These are phyloP conservation scores for Artibeus lituratus DNA, from an alignment of 2,797 vertebrate genomes.

Conservation along the genomic window DNA sequence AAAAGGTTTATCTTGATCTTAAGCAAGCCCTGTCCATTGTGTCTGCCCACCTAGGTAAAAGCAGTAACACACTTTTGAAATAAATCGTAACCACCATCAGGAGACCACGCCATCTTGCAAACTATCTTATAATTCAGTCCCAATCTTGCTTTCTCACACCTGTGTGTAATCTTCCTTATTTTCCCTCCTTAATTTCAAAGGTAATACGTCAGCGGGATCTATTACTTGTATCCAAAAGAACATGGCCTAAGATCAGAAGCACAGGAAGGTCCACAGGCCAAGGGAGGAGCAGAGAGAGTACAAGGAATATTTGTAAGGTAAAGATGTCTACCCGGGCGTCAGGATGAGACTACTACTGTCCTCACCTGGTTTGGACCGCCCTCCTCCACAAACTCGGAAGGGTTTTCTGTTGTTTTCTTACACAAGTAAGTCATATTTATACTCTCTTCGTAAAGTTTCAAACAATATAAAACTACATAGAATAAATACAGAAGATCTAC, in stretches of 20 bases:
- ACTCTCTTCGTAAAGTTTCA: background rate
- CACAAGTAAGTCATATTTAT: background rate
- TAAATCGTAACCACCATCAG: background rate
- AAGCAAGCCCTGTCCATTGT: background rate
- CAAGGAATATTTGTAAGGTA: background rate
- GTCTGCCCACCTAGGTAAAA: background rate
- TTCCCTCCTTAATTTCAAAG: background rate
- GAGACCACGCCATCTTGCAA: background rate
- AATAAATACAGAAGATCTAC: background rate
- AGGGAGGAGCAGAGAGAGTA: background rate
- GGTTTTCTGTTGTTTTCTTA: background rate
- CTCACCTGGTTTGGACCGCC: background rate
- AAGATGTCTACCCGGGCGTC: background rate
- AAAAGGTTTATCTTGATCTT: background rate
- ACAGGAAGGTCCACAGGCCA: background rate
- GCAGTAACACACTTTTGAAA: background rate
- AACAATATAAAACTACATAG: background rate
- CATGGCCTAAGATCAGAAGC: background rate
- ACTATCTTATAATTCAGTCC: background rate
- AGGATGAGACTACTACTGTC: background rate
- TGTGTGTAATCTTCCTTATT: background rate
- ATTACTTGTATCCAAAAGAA: background rate
- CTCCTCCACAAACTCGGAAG: background rate
- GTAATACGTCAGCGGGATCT: background rate
- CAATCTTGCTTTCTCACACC: background rate